Percentiles rank a stretch among this genome's conserved stretches.
Conservation (phyloP, 1,140 invertebrate species). For the Lucilia sericata region DNA sequence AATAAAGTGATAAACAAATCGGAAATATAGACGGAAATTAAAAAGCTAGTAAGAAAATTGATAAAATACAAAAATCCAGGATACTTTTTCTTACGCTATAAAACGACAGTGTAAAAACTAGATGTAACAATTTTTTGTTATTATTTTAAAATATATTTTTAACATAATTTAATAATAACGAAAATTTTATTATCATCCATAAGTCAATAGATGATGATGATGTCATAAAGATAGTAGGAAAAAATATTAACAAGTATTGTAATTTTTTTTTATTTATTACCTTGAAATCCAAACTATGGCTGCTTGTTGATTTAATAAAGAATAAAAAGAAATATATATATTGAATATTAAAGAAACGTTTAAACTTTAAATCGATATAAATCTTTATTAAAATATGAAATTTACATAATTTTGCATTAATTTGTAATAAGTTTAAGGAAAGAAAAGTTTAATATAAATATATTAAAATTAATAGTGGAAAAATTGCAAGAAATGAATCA, state of each 20-base stretch:
- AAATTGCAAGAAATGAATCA: no score
- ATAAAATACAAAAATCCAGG: slow-evolving; percentile 10
- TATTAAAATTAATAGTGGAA: no score
- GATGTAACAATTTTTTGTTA: not conserved
- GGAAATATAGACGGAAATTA: slow-evolving; percentile 52
- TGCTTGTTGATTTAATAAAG: not conserved
- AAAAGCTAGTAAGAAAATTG: slow-evolving; percentile 35
- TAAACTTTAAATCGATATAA: not conserved
- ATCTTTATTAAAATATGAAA: not conserved
- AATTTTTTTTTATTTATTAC: not conserved
- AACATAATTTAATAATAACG: slow-evolving; percentile 23
- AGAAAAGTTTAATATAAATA: no score
- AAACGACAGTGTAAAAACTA: not conserved
- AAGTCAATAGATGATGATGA: not conserved
- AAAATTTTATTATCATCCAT: not conserved
- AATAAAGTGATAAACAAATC: slow-evolving; percentile 45
- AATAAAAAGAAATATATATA: not conserved
- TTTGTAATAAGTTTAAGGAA: no score
- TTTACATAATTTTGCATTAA: no score
- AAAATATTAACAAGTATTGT: not conserved
- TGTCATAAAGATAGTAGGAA: no score
- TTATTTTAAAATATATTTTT: not conserved
- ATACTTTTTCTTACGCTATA: not conserved
- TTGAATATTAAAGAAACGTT: no score
- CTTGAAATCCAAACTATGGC: not conserved